These are phyloP conservation scores for Falco concolor DNA, from an alignment of 2,797 vertebrate genomes.

Conservation along the genomic window DNA sequence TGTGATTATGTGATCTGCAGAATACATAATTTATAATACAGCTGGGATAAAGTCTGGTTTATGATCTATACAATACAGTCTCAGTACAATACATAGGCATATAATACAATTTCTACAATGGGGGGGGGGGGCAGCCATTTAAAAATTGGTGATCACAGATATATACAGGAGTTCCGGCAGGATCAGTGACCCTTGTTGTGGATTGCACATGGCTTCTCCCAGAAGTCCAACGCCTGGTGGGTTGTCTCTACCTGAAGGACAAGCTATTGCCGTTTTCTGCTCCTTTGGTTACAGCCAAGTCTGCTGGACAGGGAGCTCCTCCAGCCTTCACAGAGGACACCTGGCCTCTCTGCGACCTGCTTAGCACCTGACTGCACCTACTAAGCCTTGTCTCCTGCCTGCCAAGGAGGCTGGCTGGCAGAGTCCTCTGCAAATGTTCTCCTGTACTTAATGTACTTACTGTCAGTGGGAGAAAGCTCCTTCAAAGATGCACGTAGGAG, in stretches of 20 bases:
- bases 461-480: not conserved
- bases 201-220: not conserved
- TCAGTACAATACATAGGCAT: not conserved
- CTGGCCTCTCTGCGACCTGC: not conserved
- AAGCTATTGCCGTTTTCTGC: not conserved
- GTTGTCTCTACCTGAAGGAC: not conserved
- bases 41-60: not conserved
- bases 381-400: not conserved
- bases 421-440: not conserved
- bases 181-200: not conserved
- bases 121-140: too few species aligned
- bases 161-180: not conserved
- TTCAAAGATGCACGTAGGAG: accelerated
- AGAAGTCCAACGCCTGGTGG: not conserved
- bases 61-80: not conserved
- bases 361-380: not conserved
- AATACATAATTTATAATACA: not conserved
- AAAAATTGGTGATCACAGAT: not conserved
- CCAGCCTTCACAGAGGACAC: not conserved
- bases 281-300: not conserved
- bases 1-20: not conserved
- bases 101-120: not conserved
- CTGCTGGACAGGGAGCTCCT: not conserved
- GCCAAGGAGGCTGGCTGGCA: not conserved
- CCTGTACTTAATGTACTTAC: accelerated